phyloP scores from a whole-genome alignment of 92 coral and sea anemone genomes.

The Blastomussa wellsi region DNA sequence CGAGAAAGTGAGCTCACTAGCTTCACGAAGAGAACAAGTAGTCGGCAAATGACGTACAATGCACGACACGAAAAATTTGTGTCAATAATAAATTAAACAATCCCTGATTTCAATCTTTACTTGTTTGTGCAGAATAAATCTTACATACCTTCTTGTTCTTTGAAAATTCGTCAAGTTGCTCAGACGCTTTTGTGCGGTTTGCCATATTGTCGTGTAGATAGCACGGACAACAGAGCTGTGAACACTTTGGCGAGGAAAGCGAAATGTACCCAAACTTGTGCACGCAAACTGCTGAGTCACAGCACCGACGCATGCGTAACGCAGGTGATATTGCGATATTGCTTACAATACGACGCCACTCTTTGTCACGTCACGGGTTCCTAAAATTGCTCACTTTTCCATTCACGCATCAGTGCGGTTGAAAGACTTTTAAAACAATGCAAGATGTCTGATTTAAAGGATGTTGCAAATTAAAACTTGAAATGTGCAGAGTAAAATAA shows the following conservation, averaged over 20 bases:
- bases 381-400: neutral
- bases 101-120: neutral
- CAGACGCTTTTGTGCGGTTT: slow-evolving; percentile 70
- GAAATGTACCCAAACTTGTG: neutral
- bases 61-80: neutral
- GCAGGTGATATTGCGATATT: neutral
- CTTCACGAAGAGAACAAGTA: neutral
- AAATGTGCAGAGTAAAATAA: neutral
- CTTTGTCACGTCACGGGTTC: neutral
- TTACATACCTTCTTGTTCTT: slow-evolving; percentile 62
- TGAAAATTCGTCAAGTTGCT: slow-evolving; percentile 77
- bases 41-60: neutral
- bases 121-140: neutral
- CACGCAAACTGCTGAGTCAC: slow-evolving; percentile 19
- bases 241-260: neutral
- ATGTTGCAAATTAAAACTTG: neutral
- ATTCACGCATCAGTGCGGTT: neutral
- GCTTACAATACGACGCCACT: too few relatives aligned
- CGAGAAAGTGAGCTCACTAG: neutral
- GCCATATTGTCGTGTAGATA: slow-evolving; percentile 53
- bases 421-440: neutral
- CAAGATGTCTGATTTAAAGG: neutral
- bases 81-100: neutral
- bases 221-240: neutral
- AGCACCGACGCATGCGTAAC: slow-evolving; percentile 4